Evolutionary conservation across 1,140 invertebrate genomes (phyloP).

Genomic region (Battus philenor): DNA sequence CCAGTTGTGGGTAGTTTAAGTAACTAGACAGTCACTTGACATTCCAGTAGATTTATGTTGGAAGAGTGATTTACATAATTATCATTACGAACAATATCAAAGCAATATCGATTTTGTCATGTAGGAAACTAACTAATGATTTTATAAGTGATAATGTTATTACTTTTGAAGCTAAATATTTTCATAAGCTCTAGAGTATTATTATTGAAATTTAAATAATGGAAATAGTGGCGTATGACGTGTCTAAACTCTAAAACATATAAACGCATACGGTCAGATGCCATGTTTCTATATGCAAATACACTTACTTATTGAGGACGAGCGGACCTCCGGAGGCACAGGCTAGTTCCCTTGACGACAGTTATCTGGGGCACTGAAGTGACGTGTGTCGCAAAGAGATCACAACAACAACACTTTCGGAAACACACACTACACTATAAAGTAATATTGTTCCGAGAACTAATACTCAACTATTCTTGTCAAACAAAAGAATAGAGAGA

Average conservation of each 20-base stretch:
- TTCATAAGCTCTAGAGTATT: too few relatives aligned
- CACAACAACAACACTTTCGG: slow-evolving; percentile 64
- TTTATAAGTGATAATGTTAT: too few relatives aligned
- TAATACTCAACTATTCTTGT: slow-evolving; percentile 61
- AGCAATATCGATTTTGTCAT: background rate
- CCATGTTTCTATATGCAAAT: slow-evolving; percentile 55
- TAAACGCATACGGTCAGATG: slow-evolving; percentile 41
- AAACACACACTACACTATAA: slow-evolving; percentile 49
- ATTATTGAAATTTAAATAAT: too few relatives aligned
- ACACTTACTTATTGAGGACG: slow-evolving; percentile 56
- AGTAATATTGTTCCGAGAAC: slow-evolving; percentile 23
- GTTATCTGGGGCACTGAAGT: slow-evolving; percentile 58
- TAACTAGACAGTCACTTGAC: slow-evolving; percentile 7
- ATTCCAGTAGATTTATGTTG: slow-evolving; percentile 7
- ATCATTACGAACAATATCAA: slow-evolving; percentile 7
- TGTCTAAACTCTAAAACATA: slow-evolving; percentile 54
- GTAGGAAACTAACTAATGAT: too few relatives aligned
- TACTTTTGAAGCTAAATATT: too few relatives aligned
- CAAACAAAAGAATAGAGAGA: slow-evolving; percentile 60
- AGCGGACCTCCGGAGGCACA: slow-evolving; percentile 46
- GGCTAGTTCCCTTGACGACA: slow-evolving; percentile 44
- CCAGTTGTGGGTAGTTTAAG: slow-evolving; percentile 7
- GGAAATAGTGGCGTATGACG: slow-evolving; percentile 58
- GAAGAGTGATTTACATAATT: slow-evolving; percentile 10
- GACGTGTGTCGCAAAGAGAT: slow-evolving; percentile 51